Evolutionary conservation across 2,797 vertebrate genomes (phyloP).

Genomic region (Lepilemur septentrionalis): DNA sequence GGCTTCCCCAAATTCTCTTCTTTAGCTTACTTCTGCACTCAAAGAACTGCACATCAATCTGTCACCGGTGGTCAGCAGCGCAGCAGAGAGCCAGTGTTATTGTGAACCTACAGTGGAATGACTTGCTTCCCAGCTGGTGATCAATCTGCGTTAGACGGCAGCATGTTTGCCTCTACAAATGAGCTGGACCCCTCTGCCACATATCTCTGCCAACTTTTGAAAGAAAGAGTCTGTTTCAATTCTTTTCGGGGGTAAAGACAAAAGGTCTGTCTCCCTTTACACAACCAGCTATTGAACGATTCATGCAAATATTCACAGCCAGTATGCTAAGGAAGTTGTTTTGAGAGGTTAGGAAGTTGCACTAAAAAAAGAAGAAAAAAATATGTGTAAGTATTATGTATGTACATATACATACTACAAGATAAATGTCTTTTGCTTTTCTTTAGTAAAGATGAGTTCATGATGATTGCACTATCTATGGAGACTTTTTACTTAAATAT

Average conservation of each 20-base stretch:
- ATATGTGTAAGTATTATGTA: not conserved
- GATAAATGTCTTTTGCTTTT: not conserved
- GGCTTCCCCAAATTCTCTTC: slow-evolving; percentile 10
- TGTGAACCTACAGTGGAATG: slow-evolving; percentile 71
- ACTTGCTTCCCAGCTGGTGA: slow-evolving; percentile 75
- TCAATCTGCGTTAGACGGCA: slow-evolving; percentile 60
- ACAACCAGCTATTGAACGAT: slow-evolving; percentile 60
- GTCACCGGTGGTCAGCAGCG: slow-evolving; percentile 42
- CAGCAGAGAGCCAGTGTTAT: slow-evolving; percentile 63
- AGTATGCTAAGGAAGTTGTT: slow-evolving; percentile 27
- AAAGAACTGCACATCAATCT: slow-evolving; percentile 62
- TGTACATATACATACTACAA: too few species aligned
- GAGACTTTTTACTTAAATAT: not conserved
- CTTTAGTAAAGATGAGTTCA: not conserved
- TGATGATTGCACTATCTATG: not conserved
- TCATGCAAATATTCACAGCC: slow-evolving; percentile 43
- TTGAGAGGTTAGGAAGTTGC: slow-evolving; percentile 41
- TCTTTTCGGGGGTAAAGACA: slow-evolving; percentile 58
- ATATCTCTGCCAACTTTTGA: slow-evolving; percentile 57
- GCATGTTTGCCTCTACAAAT: slow-evolving; percentile 56
- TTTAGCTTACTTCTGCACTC: slow-evolving; percentile 34
- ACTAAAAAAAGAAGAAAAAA: not conserved
- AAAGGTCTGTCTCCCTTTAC: slow-evolving; percentile 59
- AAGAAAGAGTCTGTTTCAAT: slow-evolving; percentile 71
- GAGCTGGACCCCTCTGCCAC: slow-evolving; percentile 57